These are phyloP conservation scores for Equus przewalskii DNA, from an alignment of 2,113 vertebrate genomes.

Conservation along the genomic window DNA sequence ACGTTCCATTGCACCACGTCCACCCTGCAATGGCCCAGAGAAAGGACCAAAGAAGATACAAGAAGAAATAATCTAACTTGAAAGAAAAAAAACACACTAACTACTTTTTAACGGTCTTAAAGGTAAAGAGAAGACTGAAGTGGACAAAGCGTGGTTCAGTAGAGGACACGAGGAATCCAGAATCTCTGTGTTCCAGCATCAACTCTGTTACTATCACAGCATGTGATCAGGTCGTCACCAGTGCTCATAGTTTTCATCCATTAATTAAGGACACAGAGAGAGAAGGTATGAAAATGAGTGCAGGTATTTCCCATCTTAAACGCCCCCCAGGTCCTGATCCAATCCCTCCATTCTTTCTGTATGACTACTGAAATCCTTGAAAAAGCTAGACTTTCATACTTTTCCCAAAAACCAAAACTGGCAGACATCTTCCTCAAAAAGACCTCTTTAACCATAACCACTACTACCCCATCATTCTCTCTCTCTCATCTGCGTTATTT, in stretches of 20 bases:
- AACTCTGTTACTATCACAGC: background rate
- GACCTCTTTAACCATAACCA: background rate
- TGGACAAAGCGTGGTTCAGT: background rate
- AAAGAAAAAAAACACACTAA: background rate
- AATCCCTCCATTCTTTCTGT: background rate
- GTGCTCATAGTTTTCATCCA: background rate
- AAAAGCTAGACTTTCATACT: background rate
- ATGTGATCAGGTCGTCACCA: background rate
- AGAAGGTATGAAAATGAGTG: constrained; percentile 33
- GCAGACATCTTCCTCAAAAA: background rate
- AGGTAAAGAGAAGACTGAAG: background rate
- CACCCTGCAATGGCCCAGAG: background rate
- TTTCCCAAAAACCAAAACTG: background rate
- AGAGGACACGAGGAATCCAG: background rate
- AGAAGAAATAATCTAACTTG: background rate
- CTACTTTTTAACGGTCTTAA: background rate
- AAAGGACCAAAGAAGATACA: background rate
- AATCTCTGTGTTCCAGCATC: background rate
- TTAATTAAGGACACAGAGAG: background rate
- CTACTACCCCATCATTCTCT: background rate
- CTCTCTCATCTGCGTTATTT: background rate
- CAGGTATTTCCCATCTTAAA: background rate
- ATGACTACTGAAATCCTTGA: background rate
- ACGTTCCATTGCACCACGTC: background rate
- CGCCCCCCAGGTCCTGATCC: background rate